These are phyloP conservation scores for Hirtodrosophila alboralis DNA, from an alignment of 2,888 invertebrate species.

Conservation along the genomic window DNA sequence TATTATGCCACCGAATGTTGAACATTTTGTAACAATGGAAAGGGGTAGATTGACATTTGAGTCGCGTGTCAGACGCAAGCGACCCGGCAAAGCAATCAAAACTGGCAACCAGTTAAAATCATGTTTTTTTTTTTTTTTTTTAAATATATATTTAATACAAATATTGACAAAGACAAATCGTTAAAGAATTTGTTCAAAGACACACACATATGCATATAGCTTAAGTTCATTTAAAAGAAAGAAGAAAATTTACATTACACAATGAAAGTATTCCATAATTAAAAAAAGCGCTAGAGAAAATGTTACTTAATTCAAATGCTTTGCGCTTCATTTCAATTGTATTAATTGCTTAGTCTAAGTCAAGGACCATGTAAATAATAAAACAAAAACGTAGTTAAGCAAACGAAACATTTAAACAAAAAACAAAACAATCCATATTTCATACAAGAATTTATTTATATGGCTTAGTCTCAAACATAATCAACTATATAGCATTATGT, in stretches of 20 bases:
- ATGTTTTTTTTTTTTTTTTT: slow-evolving; percentile 24
- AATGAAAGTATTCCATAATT: slow-evolving; percentile 47
- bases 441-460: slow-evolving; percentile 5
- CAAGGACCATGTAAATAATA: slow-evolving; percentile 50
- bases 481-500: slow-evolving; percentile 15
- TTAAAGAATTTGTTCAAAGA: not conserved
- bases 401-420: too few relatives aligned
- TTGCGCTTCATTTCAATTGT: slow-evolving; percentile 33
- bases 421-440: slow-evolving; percentile 14
- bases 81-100: slow-evolving; percentile 38
- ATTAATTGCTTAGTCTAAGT: slow-evolving; percentile 40
- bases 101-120: slow-evolving; percentile 34
- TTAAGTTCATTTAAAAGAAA: slow-evolving; percentile 34
- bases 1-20: slow-evolving; percentile 81
- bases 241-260: slow-evolving; percentile 22
- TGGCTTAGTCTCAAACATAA: slow-evolving; percentile 35
- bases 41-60: slow-evolving; percentile 1
- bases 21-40: too few relatives aligned
- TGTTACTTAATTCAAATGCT: slow-evolving; percentile 4
- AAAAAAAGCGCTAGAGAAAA: slow-evolving; percentile 14
- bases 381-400: slow-evolving; percentile 14
- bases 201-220: slow-evolving; percentile 4
- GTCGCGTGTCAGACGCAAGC: slow-evolving; percentile 36
- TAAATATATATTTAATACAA: slow-evolving; percentile 1
- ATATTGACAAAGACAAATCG: slow-evolving; percentile 31